phyloP scores from a whole-genome alignment of 2,888 invertebrate genomes.

The Baronia brevicornis region DNA sequence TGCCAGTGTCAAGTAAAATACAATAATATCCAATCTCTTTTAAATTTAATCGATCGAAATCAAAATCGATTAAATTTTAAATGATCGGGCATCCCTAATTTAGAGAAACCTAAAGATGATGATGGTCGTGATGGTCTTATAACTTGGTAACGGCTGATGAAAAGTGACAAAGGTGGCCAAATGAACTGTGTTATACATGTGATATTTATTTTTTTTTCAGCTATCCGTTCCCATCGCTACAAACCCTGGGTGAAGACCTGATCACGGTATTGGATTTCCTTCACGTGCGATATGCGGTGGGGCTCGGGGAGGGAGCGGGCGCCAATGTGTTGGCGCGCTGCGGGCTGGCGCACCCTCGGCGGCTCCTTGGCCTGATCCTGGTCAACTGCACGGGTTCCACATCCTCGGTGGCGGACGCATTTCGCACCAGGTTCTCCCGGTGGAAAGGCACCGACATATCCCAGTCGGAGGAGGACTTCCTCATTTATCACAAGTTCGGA shows the following conservation, averaged over 20 bases:
- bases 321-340: slow-evolving; percentile 91
- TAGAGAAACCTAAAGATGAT: too few relatives aligned
- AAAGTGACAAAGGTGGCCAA: too few relatives aligned
- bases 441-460: slow-evolving; percentile 90
- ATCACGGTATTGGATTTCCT: slow-evolving; percentile 88
- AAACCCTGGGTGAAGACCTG: slow-evolving; percentile 87
- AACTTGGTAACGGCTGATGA: too few relatives aligned
- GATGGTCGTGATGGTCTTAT: too few relatives aligned
- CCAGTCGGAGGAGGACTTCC: slow-evolving; percentile 90
- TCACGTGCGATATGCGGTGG: slow-evolving; percentile 88
- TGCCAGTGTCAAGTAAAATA: too few relatives aligned
- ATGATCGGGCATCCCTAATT: too few relatives aligned
- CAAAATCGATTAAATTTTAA: too few relatives aligned
- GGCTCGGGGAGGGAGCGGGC: slow-evolving; percentile 91
- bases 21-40: too few relatives aligned
- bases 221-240: slow-evolving; percentile 87
- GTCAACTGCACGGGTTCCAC: slow-evolving; percentile 92
- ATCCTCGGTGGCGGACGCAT: slow-evolving; percentile 89
- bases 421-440: slow-evolving; percentile 88
- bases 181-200: too few relatives aligned
- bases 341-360: slow-evolving; percentile 86
- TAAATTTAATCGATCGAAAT: too few relatives aligned
- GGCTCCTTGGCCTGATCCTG: slow-evolving; percentile 86
- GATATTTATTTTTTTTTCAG: slow-evolving; percentile 46
- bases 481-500: slow-evolving; percentile 93